Conservation (phyloP, 2,888 invertebrate species). For the Eremobia ochroleuca region DNA sequence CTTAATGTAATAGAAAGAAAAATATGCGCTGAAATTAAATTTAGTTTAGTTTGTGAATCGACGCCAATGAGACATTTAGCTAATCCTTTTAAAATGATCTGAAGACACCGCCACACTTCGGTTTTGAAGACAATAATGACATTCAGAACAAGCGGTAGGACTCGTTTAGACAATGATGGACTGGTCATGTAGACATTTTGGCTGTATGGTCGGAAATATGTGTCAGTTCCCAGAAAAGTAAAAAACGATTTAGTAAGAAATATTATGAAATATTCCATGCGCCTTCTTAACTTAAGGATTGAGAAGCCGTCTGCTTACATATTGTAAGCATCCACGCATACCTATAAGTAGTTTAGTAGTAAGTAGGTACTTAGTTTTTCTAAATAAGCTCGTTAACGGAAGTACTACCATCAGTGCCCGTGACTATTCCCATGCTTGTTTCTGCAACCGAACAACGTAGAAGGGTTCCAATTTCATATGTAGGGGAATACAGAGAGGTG, state of each 20-base stretch:
- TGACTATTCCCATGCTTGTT: no score
- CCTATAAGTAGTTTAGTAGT: not conserved
- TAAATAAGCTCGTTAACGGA: not conserved
- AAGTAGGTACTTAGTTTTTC: no score
- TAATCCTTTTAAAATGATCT: slow-evolving; percentile 77
- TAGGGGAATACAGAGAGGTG: not conserved
- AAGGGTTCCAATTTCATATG: not conserved
- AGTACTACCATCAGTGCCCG: not conserved
- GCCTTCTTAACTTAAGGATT: not conserved
- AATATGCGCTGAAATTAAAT: no score
- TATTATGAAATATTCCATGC: not conserved
- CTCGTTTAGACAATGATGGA: slow-evolving; percentile 10
- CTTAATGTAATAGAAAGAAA: no score
- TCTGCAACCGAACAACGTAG: not conserved
- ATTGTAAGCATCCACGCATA: not conserved
- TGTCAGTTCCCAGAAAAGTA: not conserved
- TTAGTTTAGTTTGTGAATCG: no score
- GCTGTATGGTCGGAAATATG: slow-evolving; percentile 11
- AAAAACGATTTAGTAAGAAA: not conserved
- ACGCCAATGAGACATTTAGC: slow-evolving; percentile 76
- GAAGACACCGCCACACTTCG: slow-evolving; percentile 64
- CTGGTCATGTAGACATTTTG: slow-evolving; percentile 27
- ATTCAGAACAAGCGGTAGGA: slow-evolving; percentile 17
- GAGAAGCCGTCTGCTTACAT: not conserved
- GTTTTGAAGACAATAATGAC: slow-evolving; percentile 41